Evolutionary conservation across 1,140 invertebrate species (phyloP), one percentile per base, ranked within the genome.

Genomic region (Lutraria rhynchaena): DNA sequence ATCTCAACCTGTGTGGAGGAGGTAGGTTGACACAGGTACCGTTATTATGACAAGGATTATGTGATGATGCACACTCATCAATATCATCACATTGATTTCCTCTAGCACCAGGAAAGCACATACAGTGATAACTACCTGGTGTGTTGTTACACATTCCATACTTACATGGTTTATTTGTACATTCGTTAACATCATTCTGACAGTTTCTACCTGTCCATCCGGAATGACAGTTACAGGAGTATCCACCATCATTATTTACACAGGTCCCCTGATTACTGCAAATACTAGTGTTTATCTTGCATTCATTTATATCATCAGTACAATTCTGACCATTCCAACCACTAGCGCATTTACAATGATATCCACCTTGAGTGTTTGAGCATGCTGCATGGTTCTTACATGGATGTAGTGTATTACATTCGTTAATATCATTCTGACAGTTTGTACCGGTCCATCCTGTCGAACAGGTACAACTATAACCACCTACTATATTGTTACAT

Each of bases 161-260:
- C 22, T 33, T 19, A 24, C 69, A 73, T 1, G 69, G 49, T 24
- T 69, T 22, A 46, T 29, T 11, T 57, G 13, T 37, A 35, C 69
- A 73, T 73, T 73, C 69, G 24, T 73, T 35, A 0, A 57, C 19
- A 35, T 73, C 58, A 17, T 22, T 53, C 7, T 37, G 13, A 35
- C 74, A 77, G 41, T 63, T 49, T 2, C 46, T n/a, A 27, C 71
- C 71, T 1, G 33, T 22, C 71, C 71, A 74, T 41, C 71, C 71
- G 4, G 3, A 11, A 5, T 31, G 7, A 49, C 63, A 67, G 37
- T 46, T 22, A 29, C 63, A 67, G 3, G n/a, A 15, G 37, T 55
- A 60, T 11, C 17, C 41, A 22, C 71, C 71, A 9, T 7, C 31
- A 1, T 7, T 51, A 31, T 74, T 74, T 22, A 3, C 24, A 31